Evolutionary conservation across 2,113 vertebrate genomes (phyloP).

Genomic region (Gila orcuttii): DNA sequence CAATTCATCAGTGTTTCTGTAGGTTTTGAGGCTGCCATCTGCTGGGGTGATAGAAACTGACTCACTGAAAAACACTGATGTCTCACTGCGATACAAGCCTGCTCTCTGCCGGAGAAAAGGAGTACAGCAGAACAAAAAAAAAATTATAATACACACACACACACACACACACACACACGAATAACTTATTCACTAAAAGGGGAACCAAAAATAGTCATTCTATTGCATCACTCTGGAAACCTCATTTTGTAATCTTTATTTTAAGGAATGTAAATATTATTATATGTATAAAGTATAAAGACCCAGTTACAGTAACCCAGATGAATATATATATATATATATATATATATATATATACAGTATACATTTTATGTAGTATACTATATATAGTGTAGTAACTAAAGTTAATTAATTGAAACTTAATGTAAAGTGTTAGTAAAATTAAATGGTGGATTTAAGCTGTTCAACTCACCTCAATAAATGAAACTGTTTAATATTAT

Average conservation of each 20-base stretch:
- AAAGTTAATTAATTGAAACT: not conserved
- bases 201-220: no score
- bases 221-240: no score
- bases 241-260: no score
- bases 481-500: not conserved
- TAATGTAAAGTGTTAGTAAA: not conserved
- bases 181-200: no score
- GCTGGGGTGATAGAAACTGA: not conserved
- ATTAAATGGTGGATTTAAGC: not conserved
- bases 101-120: slow-evolving; percentile 69
- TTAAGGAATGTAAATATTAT: no score
- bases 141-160: no score
- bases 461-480: not conserved
- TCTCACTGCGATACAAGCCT: slow-evolving; percentile 56
- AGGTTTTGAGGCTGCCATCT: slow-evolving; percentile 41
- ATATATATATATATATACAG: no score
- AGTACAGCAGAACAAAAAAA: not conserved
- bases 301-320: no score
- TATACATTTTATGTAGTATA: no score
- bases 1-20: slow-evolving; percentile 42
- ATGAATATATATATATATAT: no score
- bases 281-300: no score
- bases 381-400: not conserved
- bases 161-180: no score
- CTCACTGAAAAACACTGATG: not conserved